Evolutionary conservation across 1,140 invertebrate genomes (phyloP), one percentile per base, ranked within the genome.

Genomic region (Drosophila pectinifera): DNA sequence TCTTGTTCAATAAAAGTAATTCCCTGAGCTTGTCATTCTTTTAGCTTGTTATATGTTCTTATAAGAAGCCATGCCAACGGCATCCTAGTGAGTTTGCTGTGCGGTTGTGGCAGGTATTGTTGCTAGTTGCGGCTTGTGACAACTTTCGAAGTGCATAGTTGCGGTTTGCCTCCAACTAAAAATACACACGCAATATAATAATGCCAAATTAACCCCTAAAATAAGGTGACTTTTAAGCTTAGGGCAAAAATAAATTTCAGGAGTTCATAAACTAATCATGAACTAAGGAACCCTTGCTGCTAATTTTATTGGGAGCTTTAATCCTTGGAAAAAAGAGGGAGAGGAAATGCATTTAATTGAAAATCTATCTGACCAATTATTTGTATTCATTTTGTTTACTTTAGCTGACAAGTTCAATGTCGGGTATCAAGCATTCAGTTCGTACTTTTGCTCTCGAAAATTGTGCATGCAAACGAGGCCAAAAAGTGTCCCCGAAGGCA

Each of bases 91-190:
- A 42, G 26, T 61, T 34, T 64, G n/a, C 28, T 26, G 38, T 43
- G 55, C n/a, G 55, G 20, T 61, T 63, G 36, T 41, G 26, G 38
- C 54, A 58, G 53, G 36, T 38, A 34, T 16, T 28, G 34, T 59
- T 59, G 13, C 41, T 59, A 58, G 53, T 41, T 62, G 53, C n/a
- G 59, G 59, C 20, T 31, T 59, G 24, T 22, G 16, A 22, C 54
- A 41, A 7, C 8, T 54, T 59, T 59, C 59, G 59, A 63, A 59
- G 59, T 59, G 59, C 36, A 41, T 31, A 41, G 46, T 38, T 61
- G 58, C 38, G 58, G 58, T 55, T 61, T 26, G 16, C 24, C 2
- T 1, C 18, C 5, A 36, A 51, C 56, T 20, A 11, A n/a, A 26
- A 41, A 22, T 14, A n/a, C 18, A 14, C 18, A 36, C 48, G 13